Base-by-base conservation (phyloP, 2,113 vertebrate genomes). In the Apodemus speciosus region DNA sequence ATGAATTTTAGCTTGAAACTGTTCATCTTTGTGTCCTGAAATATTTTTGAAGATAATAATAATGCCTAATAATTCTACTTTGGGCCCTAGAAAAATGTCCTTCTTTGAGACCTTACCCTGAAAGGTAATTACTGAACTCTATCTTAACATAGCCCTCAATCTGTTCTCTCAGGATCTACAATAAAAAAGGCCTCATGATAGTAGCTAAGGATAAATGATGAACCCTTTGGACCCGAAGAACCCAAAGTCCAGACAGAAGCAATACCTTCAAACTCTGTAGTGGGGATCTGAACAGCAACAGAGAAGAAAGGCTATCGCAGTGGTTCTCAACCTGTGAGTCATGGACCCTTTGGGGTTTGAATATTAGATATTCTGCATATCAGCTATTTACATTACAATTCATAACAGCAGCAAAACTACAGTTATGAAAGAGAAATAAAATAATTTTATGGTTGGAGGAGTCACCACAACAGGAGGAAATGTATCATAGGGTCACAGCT, bases 211-310 rank as follows among this genome's bases (percentile, higher is more conserved):
- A 88, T 75, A 66, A 66, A 88, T 53, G 43, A 51, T 49, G 56
- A 93, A 51, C 32, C 32, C 58, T 80, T 84, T 75, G 64, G 40
- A 53, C 75, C 35, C 69, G 56, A 90, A 69, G 64, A 83, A 58
- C 40, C 87, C 77, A 38, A 84, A 79, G 32, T 43, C 72, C 86
- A 66, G 60, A 84, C 30, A 87, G 88, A 72, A 95, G 85, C 51
- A 89, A 11, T 60, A 49, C 40, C 16, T 85, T 76, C 32, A 35
- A 89, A 89, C 15, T 72, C 49, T 92, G 4, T 49, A 35, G 69
- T 30, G 43, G 30, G 56, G 51, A 20, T 51, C 64, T n/a, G 30
- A 84, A 76, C 68, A 53, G n/a, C 13, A 58, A 58, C 35, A 38
- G 51, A 80, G 11, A n/a, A 80, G 51, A 23, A 81, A 27, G 20